Evolutionary conservation across 2,113 vertebrate genomes (phyloP), one percentile per base, ranked within the genome.

Genomic region (Elachura formosa): DNA sequence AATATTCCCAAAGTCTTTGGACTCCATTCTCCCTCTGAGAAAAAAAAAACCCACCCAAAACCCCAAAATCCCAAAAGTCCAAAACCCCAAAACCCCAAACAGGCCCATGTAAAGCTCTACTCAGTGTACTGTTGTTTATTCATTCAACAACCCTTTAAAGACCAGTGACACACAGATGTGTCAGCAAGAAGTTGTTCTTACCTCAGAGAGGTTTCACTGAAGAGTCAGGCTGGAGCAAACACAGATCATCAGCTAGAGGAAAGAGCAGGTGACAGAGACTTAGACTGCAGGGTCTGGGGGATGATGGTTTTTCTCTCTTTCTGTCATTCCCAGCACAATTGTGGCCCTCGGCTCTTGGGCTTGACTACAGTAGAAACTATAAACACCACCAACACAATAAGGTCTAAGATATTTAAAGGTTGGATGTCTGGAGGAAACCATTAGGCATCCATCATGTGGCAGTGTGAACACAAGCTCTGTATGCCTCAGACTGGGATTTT

Each of bases 391-490:
- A 84, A 68, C 64, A 90, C 90, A 94, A 68, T 75, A 62, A 92
- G 40, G 84, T n/a, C 62, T 49, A 40, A 76, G 64, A 90, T 92
- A 89, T 84, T 93, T 93, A 82, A 91, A 84, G 66, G 71, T 13
- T 92, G 48, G 51, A 13, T 95, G 85, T 93, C 78, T 92, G 92
- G 67, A 92, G 45, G 71, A 95, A 79, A 48, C 63, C 64, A 87
- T 84, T 72, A 79, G 41, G 49, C 26, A 54, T 55, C 45, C 52
- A 48, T 89, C 72, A 75, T 51, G 69, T 41, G 69, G 66, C 91
- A 79, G 66, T 40, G 78, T 28, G 73, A 82, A 91, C 51, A 62
- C 67, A 63, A 28, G 40, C 40, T 80, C 83, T 81, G n/a, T 72
- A 3, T 38, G 48, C n/a, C 74, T 93, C 87, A 79, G 46, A 68